A percentile compares a stretch with the other conserved stretches of the same genome.
Conservation (phyloP, 2,113 vertebrate genomes). For the Neodon shergylaensis region DNA sequence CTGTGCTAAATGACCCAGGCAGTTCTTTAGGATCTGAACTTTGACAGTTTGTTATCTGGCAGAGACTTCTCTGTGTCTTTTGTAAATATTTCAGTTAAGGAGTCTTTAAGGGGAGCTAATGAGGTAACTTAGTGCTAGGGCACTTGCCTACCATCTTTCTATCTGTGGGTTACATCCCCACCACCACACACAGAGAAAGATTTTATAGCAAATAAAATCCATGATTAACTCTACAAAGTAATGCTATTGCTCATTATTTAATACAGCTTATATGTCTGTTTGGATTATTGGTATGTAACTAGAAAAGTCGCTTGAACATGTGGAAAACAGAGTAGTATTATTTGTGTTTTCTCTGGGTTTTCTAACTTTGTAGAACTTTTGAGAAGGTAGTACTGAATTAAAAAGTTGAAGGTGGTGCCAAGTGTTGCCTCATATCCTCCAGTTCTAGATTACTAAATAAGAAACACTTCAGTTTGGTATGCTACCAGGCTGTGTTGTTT, state of each 20-base stretch:
- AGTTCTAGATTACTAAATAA: not conserved
- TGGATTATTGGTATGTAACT: constrained; percentile 22
- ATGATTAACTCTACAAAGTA: not conserved
- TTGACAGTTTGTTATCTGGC: constrained; percentile 34
- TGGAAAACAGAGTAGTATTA: constrained; percentile 33
- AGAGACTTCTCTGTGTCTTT: not conserved
- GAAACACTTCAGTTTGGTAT: not conserved
- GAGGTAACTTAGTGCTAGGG: not conserved
- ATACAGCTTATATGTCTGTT: not conserved
- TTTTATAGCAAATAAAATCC: not conserved
- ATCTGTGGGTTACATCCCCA: not conserved
- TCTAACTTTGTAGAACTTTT: not conserved
- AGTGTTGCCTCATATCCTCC: not conserved
- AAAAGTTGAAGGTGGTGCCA: not conserved
- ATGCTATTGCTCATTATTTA: not conserved
- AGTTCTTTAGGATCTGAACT: not conserved
- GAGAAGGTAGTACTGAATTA: not conserved
- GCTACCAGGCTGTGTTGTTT: not conserved
- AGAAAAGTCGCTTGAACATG: constrained; percentile 40
- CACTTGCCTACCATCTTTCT: not conserved
- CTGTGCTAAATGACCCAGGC: not conserved
- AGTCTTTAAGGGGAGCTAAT: not conserved
- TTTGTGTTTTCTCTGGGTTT: constrained; percentile 43
- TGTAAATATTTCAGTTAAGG: constrained; percentile 36
- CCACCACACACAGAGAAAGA: not conserved